A percentile compares a stretch with the other conserved stretches of the same genome.
Conservation (phyloP, 1,140 invertebrate species). For the Scaptomyza hsui region DNA sequence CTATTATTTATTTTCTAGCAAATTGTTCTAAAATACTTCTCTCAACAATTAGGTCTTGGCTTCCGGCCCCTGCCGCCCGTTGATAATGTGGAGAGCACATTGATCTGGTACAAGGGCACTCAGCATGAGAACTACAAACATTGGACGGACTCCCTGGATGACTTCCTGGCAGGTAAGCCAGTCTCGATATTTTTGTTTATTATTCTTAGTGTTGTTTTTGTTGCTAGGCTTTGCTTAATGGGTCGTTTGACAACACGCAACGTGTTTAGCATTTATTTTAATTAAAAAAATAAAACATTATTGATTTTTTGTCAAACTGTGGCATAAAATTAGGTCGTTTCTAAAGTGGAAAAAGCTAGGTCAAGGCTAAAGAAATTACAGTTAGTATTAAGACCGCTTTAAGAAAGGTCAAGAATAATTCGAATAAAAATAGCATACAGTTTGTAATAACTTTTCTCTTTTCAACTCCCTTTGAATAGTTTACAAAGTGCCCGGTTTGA, state of each 20-base stretch:
- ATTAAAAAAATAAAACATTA: conserved; percentile 42
- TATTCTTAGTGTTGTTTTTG: conserved; percentile 15
- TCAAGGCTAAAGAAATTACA: not conserved
- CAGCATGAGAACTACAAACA: conserved; percentile 89
- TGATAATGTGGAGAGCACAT: conserved; percentile 94
- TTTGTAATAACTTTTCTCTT: not conserved
- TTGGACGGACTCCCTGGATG: conserved; percentile 90
- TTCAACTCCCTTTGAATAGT: conserved; percentile 82
- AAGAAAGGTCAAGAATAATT: conserved; percentile 19
- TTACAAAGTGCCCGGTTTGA: conserved; percentile 88
- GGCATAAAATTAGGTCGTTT: conserved; percentile 21
- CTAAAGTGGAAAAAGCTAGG: conserved; percentile 5
- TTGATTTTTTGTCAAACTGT: conserved; percentile 33
- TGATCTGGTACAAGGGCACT: conserved; percentile 95
- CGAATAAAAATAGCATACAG: not conserved
- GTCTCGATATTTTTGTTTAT: conserved; percentile 59
- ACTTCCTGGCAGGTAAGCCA: conserved; percentile 91
- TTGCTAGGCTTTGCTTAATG: conserved; percentile 29
- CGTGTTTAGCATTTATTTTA: conserved; percentile 35
- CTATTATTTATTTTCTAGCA: too few relatives aligned
- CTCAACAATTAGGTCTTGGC: conserved; percentile 89
- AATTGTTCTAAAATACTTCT: not conserved
- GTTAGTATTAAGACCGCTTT: too few relatives aligned
- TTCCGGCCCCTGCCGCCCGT: conserved; percentile 94
- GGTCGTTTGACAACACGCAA: conserved; percentile 41